phyloP scores from a whole-genome alignment of 1,140 invertebrate genomes.

The Choristoneura fumiferana region DNA sequence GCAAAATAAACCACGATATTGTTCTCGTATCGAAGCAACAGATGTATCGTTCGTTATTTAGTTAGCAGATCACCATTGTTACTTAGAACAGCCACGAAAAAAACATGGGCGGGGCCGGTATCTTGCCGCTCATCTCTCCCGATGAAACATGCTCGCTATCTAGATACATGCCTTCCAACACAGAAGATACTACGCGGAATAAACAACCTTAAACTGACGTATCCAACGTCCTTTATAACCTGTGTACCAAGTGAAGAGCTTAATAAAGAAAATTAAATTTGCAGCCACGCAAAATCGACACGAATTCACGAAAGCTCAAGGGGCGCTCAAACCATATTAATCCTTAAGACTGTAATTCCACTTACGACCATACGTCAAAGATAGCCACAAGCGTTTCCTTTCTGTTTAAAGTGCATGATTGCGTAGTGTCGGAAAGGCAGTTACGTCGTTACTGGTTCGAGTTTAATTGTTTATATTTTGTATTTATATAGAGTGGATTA shows the following conservation, averaged over 20 bases:
- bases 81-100: conserved; percentile 73
- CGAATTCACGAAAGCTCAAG: conserved; percentile 62
- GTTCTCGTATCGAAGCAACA: conserved; percentile 53
- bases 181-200: conserved; percentile 32
- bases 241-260: conserved; percentile 35
- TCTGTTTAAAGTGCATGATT: no score
- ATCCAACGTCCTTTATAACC: conserved; percentile 41
- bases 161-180: conserved; percentile 70
- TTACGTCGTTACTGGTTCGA: conserved; percentile 19
- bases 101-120: conserved; percentile 73
- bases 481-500: conserved; percentile 71
- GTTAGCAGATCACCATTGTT: conserved; percentile 77
- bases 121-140: conserved; percentile 58
- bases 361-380: neutral
- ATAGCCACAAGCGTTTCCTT: conserved; percentile 7
- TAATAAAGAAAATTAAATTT: conserved; percentile 78
- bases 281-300: conserved; percentile 71
- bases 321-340: conserved; percentile 41
- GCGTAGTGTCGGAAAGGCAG: no score
- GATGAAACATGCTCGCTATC: conserved; percentile 71
- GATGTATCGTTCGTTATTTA: conserved; percentile 74
- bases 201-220: conserved; percentile 24
- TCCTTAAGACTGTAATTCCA: conserved; percentile 39
- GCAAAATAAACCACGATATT: conserved; percentile 54
- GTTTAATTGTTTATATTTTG: conserved; percentile 66